Evolutionary conservation across 2,888 invertebrate species (phyloP).

Genomic region (Brachyopa scutellaris): DNA sequence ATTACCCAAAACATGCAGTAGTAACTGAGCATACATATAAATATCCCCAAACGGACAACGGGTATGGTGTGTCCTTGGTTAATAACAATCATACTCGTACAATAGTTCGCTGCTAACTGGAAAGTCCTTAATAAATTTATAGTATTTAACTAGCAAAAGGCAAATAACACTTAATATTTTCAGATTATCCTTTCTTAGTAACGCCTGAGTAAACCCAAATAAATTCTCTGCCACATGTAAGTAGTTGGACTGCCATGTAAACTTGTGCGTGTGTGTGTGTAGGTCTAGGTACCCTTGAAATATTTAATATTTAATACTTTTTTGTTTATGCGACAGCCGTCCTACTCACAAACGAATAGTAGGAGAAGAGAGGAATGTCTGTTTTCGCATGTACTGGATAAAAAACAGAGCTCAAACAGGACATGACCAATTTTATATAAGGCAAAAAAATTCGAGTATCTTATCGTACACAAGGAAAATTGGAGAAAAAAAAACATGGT

Average conservation of each 20-base stretch:
- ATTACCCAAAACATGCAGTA: constrained; percentile 13
- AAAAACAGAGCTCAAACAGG: background rate
- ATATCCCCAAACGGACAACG: background rate
- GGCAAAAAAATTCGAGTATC: background rate
- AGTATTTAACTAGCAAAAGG: background rate
- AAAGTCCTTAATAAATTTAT: constrained; percentile 25
- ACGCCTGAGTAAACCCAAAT: constrained; percentile 2
- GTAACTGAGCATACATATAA: too few species aligned
- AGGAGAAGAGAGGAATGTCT: too few species aligned
- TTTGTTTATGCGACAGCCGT: background rate
- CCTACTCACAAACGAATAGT: background rate
- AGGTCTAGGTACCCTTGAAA: background rate
- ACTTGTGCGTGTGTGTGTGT: background rate
- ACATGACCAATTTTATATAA: background rate
- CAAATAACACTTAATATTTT: constrained; percentile 43
- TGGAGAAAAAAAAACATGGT: background rate
- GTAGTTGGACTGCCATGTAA: too few species aligned
- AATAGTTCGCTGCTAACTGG: background rate
- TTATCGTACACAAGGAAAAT: background rate
- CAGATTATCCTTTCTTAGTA: constrained; percentile 22
- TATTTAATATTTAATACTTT: constrained; percentile 8
- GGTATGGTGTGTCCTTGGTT: background rate
- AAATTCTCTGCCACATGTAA: constrained; percentile 2
- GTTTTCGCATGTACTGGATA: background rate
- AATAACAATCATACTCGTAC: background rate